Base-by-base conservation (phyloP, 2,113 vertebrate species). In the Otolemur garnettii region DNA sequence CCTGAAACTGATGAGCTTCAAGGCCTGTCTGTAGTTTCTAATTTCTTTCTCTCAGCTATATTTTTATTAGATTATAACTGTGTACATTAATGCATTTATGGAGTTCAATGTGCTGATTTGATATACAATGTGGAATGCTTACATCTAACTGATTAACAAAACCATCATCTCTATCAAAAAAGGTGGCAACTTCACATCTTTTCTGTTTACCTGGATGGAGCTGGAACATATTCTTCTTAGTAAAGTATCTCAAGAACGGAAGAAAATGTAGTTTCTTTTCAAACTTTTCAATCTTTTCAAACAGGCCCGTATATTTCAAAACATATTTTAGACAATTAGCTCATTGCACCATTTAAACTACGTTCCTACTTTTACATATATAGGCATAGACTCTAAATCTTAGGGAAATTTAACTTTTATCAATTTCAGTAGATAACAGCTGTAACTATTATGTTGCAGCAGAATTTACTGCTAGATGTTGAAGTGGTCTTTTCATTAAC, bases 401-500 rank as follows among this genome's bases (percentile, higher is more conserved):
- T 72, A 77, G 33, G 57, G 89, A 92, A 10, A 72, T 88, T 75
- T 64, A 30, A 68, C 82, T 79, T 86, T 87, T 55, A 50, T 66
- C 84, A 83, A 75, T 28, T 84, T 57, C 72, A 80, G 4, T 81
- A 24, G 24, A 59, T 75, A 33, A 38, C 13, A 55, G 11, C n/a
- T 74, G 22, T 92, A 94, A 81, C 59, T 78, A 78, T 42, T 90
- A 45, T 55, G 4, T 82, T 93, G 57, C 59, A 69, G 4, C 69
- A 93, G 30, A 95, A 95, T 59, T 87, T 71, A 24, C 4, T 42
- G 33, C 72, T 80, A n/a, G 53, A 85, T 88, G 35, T 19, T 55
- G n/a, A 94, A 69, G 18, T 60, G 74, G 92, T 72, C 12, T 50
- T 88, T 93, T 62, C 7, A 64, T 90, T 85, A 87, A 84, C 14